Evolutionary conservation across 2,888 invertebrate species (phyloP).

Genomic region (Torymus texanus): DNA sequence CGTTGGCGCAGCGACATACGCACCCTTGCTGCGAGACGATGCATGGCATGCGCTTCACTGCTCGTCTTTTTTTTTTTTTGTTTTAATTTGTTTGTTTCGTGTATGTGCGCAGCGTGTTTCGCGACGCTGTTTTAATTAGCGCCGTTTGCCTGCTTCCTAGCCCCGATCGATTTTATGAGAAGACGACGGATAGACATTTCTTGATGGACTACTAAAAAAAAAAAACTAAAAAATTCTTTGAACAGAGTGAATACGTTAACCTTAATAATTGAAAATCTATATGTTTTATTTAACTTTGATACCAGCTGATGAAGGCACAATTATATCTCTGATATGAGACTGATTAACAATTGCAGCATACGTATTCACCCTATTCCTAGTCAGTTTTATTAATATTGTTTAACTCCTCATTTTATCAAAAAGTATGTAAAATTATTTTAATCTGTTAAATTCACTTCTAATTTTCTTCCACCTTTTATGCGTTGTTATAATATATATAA

Average conservation of each 20-base stretch:
- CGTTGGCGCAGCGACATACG: slow-evolving; percentile 26
- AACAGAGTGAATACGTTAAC: too few relatives aligned
- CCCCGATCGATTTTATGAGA: slow-evolving; percentile 42
- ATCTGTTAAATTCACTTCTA: too few relatives aligned
- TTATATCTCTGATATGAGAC: too few relatives aligned
- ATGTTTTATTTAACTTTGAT: too few relatives aligned
- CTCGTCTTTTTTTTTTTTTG: slow-evolving; percentile 40
- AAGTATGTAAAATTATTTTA: too few relatives aligned
- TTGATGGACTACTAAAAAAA: slow-evolving; percentile 6
- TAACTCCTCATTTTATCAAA: too few relatives aligned
- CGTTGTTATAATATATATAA: neutral
- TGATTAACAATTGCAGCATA: too few relatives aligned
- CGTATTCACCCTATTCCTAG: too few relatives aligned
- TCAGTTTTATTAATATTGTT: too few relatives aligned
- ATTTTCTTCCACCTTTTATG: slow-evolving; percentile 8
- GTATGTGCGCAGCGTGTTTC: neutral
- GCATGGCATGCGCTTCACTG: slow-evolving; percentile 71
- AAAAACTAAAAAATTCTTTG: neutral
- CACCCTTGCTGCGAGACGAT: slow-evolving; percentile 54
- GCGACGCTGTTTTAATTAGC: slow-evolving; percentile 49
- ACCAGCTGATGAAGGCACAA: too few relatives aligned
- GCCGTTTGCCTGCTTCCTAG: slow-evolving; percentile 55
- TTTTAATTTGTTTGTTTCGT: too few relatives aligned
- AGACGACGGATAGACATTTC: slow-evolving; percentile 52
- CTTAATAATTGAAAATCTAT: too few relatives aligned